These are phyloP conservation scores for Pteropus rufus DNA, from an alignment of 2,797 vertebrate genomes.

Conservation along the genomic window DNA sequence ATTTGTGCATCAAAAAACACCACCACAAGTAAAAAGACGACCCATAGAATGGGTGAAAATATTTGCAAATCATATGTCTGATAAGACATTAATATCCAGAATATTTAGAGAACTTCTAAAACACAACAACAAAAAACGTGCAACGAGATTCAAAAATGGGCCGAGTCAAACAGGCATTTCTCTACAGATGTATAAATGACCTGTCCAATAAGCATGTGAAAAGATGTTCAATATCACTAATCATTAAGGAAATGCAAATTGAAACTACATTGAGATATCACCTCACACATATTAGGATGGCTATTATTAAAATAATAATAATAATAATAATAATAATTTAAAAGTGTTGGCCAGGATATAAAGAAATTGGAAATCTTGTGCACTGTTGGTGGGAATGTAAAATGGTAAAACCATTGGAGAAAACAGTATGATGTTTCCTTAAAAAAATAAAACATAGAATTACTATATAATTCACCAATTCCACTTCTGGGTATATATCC, in stretches of 20 bases:
- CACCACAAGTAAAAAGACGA: not conserved
- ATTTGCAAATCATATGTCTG: not conserved
- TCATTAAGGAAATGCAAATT: not conserved
- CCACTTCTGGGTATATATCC: not conserved
- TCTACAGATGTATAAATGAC: not conserved
- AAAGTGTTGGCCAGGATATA: not conserved
- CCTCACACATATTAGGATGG: not conserved
- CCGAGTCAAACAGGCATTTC: not conserved
- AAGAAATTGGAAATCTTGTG: not conserved
- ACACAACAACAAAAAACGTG: not conserved
- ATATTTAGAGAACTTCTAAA: not conserved
- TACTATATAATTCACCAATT: not conserved
- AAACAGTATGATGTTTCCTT: not conserved
- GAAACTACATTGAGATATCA: not conserved
- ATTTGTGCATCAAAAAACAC: not conserved
- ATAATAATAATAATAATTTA: too few species aligned
- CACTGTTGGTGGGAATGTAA: not conserved
- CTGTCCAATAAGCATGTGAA: not conserved
- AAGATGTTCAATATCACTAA: not conserved
- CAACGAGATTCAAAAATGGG: not conserved
- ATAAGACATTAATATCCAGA: not conserved
- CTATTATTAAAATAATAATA: not conserved
- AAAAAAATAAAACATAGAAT: not conserved
- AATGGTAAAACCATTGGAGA: not conserved
- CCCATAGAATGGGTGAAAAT: not conserved